A percentile compares a stretch with the other conserved stretches of the same genome.
Evolutionary conservation across 1,140 invertebrate genomes (phyloP).

Genomic region (Samia ricini): DNA sequence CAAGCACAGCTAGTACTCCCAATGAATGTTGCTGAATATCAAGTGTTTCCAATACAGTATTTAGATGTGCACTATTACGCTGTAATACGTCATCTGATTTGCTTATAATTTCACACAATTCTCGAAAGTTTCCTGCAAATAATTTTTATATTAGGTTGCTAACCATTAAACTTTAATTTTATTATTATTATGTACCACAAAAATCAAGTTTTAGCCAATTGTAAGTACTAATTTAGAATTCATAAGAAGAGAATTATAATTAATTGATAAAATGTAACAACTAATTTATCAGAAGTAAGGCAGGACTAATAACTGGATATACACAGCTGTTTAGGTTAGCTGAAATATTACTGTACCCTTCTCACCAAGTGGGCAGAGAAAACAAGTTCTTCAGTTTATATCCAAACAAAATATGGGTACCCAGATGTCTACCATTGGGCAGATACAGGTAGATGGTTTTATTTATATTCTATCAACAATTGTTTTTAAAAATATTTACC

Average conservation of each 20-base stretch:
- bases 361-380: too few relatives aligned
- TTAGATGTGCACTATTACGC: conserved; percentile 90
- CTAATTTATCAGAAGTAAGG: too few relatives aligned
- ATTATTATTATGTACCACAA: not conserved
- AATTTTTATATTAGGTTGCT: not conserved
- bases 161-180: conserved; percentile 8
- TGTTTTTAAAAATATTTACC: conserved; percentile 33
- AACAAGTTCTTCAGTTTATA: too few relatives aligned
- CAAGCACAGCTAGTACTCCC: conserved; percentile 90
- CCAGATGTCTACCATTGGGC: too few relatives aligned
- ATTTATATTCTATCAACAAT: not conserved
- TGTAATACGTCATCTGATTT: conserved; percentile 89
- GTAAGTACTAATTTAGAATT: too few relatives aligned
- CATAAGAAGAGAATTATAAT: too few relatives aligned
- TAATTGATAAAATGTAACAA: too few relatives aligned
- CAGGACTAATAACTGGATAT: too few relatives aligned
- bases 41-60: conserved; percentile 92
- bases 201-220: not conserved
- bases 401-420: too few relatives aligned
- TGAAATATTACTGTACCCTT: too few relatives aligned
- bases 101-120: conserved; percentile 87
- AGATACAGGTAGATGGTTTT: not conserved
- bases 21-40: conserved; percentile 94
- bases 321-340: too few relatives aligned
- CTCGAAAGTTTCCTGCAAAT: conserved; percentile 87